phyloP scores from a whole-genome alignment of 2,797 vertebrate genomes.

The Xenops minutus region DNA sequence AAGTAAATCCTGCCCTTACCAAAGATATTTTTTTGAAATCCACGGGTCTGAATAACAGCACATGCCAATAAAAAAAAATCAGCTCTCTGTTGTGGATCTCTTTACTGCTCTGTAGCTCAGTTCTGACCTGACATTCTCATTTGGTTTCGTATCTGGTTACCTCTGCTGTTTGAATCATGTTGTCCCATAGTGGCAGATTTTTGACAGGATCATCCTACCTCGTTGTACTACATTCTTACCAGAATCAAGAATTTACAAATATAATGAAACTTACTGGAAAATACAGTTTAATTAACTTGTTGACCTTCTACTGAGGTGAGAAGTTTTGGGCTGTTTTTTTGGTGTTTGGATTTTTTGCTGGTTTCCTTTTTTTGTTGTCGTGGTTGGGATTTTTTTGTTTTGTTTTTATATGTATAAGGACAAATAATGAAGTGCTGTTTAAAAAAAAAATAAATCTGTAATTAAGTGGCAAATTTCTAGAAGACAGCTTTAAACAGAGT shows the following conservation, averaged over 20 bases:
- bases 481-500: constrained; percentile 36
- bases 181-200: neutral
- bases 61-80: neutral
- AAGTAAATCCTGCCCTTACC: neutral
- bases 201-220: neutral
- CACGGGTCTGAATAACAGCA: neutral
- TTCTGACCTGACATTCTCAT: neutral
- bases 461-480: constrained; percentile 45
- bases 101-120: neutral
- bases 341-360: rapidly evolving
- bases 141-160: neutral
- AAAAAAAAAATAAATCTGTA: neutral
- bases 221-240: neutral
- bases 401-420: neutral
- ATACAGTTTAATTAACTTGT: neutral
- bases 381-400: neutral
- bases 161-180: neutral
- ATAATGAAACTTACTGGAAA: neutral
- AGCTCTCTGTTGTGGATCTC: neutral
- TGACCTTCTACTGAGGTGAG: neutral
- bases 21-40: neutral
- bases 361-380: neutral
- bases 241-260: neutral
- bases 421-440: neutral
- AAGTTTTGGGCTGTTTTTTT: neutral